A percentile compares a stretch with the other conserved stretches of the same genome.
Evolutionary conservation across 2,113 vertebrate genomes (phyloP).

Genomic region (Rhodinocichla rosea): DNA sequence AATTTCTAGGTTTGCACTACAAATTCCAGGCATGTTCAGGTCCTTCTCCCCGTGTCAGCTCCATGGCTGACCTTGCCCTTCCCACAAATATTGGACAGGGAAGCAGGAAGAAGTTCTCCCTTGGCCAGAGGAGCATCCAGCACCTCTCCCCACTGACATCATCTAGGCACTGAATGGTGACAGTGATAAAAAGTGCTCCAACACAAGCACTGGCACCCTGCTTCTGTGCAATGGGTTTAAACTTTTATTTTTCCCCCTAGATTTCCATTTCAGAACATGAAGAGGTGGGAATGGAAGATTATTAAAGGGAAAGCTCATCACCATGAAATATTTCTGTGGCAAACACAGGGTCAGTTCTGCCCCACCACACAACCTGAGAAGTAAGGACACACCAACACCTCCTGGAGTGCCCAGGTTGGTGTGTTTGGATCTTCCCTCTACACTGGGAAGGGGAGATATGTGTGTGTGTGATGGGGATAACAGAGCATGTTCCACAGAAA

Average conservation of each 20-base stretch:
- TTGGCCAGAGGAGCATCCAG: background rate
- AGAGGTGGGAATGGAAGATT: background rate
- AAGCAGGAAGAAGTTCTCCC: background rate
- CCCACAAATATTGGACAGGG: background rate
- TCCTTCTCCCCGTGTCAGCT: rapidly evolving
- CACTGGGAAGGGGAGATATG: background rate
- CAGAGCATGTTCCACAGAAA: background rate
- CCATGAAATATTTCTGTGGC: background rate
- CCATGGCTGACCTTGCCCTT: background rate
- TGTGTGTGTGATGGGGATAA: background rate
- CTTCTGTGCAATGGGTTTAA: background rate
- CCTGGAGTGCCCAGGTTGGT: background rate
- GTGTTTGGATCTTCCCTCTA: background rate
- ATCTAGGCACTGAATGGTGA: background rate
- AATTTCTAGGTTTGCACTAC: background rate
- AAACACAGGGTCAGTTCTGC: background rate
- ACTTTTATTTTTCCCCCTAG: rapidly evolving
- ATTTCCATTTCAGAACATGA: background rate
- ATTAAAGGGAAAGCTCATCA: background rate
- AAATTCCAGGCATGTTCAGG: background rate
- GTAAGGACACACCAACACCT: background rate
- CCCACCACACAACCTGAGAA: background rate
- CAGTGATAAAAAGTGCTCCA: background rate
- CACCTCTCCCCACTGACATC: background rate
- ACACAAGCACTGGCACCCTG: background rate